These are phyloP conservation scores for Andricus quercusramuli DNA, from an alignment of 2,888 invertebrate genomes.

Conservation along the genomic window DNA sequence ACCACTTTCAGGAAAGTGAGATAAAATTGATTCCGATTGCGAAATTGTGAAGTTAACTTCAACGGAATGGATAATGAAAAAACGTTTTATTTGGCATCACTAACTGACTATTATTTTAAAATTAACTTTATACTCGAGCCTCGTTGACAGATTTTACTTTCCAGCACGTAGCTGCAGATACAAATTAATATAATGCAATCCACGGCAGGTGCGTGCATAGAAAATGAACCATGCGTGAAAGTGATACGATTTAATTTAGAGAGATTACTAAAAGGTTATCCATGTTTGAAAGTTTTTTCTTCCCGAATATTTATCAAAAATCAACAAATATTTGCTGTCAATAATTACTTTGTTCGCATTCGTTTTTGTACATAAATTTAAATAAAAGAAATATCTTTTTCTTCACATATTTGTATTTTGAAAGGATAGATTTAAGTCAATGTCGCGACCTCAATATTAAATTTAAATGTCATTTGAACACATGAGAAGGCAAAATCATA, in stretches of 20 bases:
- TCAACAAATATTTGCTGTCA: no score
- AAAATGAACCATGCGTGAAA: slow-evolving; percentile 49
- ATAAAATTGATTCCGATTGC: not conserved
- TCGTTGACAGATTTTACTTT: slow-evolving; percentile 8
- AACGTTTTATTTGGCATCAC: not conserved
- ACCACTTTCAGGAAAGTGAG: not conserved
- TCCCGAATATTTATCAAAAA: not conserved
- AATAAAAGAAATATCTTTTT: not conserved
- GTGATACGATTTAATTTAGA: slow-evolving; percentile 47
- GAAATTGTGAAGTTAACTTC: not conserved
- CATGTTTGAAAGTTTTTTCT: not conserved
- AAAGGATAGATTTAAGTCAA: slow-evolving; percentile 40
- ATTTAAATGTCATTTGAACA: not conserved
- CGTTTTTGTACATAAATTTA: no score
- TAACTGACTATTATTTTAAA: not conserved
- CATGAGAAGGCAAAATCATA: slow-evolving; percentile 23
- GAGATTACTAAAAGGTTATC: not conserved
- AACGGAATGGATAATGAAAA: not conserved
- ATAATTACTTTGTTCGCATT: no score
- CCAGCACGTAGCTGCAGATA: slow-evolving; percentile 20
- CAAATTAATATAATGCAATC: slow-evolving; percentile 53
- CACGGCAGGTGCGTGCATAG: slow-evolving; percentile 45
- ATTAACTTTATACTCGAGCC: not conserved
- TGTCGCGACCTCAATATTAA: slow-evolving; percentile 9
- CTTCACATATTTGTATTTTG: not conserved